These are phyloP conservation scores for Merops nubicus DNA, from an alignment of 2,113 vertebrate species.

Conservation along the genomic window DNA sequence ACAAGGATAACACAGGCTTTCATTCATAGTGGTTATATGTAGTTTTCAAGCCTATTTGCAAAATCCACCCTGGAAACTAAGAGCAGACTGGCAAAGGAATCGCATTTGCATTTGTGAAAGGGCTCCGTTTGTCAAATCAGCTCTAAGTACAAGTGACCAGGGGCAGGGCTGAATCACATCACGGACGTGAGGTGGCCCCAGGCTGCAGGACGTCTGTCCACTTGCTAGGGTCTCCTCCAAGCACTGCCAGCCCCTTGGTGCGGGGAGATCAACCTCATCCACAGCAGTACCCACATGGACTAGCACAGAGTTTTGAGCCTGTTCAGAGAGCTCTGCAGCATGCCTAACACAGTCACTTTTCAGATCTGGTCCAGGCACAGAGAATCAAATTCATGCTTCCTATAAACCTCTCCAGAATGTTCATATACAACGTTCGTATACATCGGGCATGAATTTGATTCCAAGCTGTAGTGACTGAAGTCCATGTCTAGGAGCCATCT, in stretches of 20 bases:
- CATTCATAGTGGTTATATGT: fast-evolving
- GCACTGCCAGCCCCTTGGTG: neutral
- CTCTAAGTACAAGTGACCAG: neutral
- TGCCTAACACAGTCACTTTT: neutral
- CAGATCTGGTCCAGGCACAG: neutral
- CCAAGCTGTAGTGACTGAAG: neutral
- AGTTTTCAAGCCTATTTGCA: neutral
- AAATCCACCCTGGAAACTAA: neutral
- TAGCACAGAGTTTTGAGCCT: fast-evolving
- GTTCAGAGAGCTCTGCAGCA: neutral
- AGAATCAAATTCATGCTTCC: neutral
- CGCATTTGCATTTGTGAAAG: neutral
- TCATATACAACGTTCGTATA: neutral
- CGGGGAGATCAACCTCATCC: neutral
- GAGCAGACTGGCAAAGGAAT: neutral
- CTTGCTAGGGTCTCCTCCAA: neutral
- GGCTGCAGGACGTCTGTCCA: fast-evolving
- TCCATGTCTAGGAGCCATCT: neutral
- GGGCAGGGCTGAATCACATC: neutral
- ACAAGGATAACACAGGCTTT: neutral
- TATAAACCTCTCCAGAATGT: neutral
- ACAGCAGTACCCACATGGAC: neutral
- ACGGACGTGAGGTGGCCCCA: fast-evolving
- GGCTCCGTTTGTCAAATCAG: neutral
- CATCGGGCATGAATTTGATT: neutral